Conservation (phyloP, 2,888 invertebrate genomes). For the Bursaphelenchus okinawaensis region DNA sequence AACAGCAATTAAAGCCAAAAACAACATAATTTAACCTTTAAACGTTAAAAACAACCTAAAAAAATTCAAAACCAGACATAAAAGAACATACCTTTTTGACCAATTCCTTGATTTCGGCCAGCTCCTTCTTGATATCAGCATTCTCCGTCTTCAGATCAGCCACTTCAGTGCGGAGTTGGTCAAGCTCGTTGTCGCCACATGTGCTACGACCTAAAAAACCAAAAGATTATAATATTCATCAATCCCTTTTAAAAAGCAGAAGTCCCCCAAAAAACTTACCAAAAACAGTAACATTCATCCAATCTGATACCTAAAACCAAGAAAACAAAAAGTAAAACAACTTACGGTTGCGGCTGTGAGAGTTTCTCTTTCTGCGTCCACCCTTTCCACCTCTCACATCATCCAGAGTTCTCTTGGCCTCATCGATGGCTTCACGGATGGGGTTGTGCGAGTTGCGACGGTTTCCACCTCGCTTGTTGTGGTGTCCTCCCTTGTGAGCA, state of each 20-base stretch:
- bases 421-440: conserved; percentile 11
- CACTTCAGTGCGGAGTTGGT: conserved; percentile 5
- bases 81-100: conserved; percentile 22
- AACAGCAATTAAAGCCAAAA: neutral
- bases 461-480: neutral
- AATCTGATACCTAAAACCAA: neutral
- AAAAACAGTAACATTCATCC: neutral
- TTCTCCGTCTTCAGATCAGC: conserved; percentile 5
- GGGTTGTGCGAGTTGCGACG: neutral
- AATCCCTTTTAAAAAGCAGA: no score
- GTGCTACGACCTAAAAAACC: conserved; percentile 6
- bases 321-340: neutral
- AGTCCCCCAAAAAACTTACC: no score
- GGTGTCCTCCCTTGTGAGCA: neutral
- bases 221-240: neutral
- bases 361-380: conserved; percentile 2
- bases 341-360: neutral
- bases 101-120: conserved; percentile 17
- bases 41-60: conserved; percentile 4
- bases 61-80: neutral
- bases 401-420: conserved; percentile 15
- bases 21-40: no score
- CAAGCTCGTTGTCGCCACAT: conserved; percentile 11
- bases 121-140: conserved; percentile 14
- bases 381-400: conserved; percentile 5